Conservation (phyloP, 2,888 invertebrate species). For the Strigamia crassipes region DNA sequence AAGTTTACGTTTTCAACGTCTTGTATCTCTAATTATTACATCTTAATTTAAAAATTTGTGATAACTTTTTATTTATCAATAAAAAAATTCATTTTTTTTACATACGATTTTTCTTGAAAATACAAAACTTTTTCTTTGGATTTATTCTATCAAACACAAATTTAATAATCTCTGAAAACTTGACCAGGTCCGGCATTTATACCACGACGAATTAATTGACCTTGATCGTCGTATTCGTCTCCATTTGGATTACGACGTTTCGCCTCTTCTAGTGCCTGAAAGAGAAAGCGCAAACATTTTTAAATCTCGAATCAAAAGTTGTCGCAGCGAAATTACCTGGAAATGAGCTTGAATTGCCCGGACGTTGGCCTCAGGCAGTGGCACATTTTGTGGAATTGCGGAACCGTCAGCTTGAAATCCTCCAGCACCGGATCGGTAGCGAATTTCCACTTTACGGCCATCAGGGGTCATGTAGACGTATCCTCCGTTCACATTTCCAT, state of each 20-base stretch:
- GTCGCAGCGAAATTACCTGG: not conserved
- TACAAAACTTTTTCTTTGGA: not conserved
- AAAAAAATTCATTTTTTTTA: not conserved
- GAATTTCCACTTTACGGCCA: constrained; percentile 29
- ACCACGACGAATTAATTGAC: constrained; percentile 22
- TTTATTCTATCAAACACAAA: not conserved
- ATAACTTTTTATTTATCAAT: not conserved
- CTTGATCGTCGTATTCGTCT: constrained; percentile 43
- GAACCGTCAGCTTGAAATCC: constrained; percentile 35
- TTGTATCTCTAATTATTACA: too few relatives aligned
- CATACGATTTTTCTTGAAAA: not conserved
- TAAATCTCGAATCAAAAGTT: not conserved
- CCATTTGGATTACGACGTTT: constrained; percentile 31
- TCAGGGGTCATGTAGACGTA: constrained; percentile 45
- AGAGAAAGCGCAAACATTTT: not conserved
- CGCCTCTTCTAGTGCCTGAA: constrained; percentile 44
- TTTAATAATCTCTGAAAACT: constrained; percentile 2
- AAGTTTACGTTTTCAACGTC: too few relatives aligned
- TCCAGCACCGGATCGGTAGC: constrained; percentile 18
- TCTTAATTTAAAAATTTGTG: not conserved
- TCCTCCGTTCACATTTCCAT: constrained; percentile 41
- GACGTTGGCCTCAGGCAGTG: constrained; percentile 45
- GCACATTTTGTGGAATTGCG: constrained; percentile 43
- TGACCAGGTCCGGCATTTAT: not conserved
- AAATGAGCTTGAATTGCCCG: constrained; percentile 43